Percentiles rank a stretch among this genome's conserved stretches.
These are phyloP conservation scores for Phyllostomus hastatus DNA, from an alignment of 2,113 vertebrate genomes.

Conservation along the genomic window DNA sequence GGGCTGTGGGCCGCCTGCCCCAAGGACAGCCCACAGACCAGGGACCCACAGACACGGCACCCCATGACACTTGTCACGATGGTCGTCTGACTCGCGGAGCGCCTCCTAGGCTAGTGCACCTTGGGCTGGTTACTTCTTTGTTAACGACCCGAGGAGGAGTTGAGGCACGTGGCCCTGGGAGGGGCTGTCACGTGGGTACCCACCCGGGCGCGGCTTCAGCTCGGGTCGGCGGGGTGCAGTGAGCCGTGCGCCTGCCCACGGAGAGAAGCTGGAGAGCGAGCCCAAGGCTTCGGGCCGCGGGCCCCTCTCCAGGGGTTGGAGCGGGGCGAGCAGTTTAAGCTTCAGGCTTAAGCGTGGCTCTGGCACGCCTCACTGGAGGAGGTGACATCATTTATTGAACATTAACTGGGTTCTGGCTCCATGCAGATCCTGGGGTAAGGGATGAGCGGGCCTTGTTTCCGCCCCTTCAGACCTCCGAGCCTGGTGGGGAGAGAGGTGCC, in stretches of 20 bases:
- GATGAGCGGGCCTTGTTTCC: neutral
- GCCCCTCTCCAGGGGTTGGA: neutral
- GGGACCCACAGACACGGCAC: neutral
- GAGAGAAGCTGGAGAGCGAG: neutral
- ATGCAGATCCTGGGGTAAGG: neutral
- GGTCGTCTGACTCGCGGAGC: neutral
- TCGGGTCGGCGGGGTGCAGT: neutral
- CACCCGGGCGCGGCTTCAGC: neutral
- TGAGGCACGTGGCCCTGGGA: neutral
- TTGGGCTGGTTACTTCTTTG: neutral
- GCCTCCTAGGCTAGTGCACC: neutral
- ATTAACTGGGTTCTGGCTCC: neutral
- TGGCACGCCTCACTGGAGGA: neutral
- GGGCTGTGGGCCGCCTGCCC: neutral
- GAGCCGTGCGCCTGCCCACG: no score
- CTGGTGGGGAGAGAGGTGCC: neutral
- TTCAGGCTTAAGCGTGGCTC: neutral
- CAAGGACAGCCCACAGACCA: neutral
- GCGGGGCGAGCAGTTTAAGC: neutral
- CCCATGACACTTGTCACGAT: neutral
- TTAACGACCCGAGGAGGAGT: neutral
- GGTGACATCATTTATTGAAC: neutral
- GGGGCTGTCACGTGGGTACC: neutral
- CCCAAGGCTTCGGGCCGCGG: accelerated
- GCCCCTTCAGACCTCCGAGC: neutral